Base-by-base conservation (phyloP, 2,888 invertebrate species). In the Diplolepis rosae region DNA sequence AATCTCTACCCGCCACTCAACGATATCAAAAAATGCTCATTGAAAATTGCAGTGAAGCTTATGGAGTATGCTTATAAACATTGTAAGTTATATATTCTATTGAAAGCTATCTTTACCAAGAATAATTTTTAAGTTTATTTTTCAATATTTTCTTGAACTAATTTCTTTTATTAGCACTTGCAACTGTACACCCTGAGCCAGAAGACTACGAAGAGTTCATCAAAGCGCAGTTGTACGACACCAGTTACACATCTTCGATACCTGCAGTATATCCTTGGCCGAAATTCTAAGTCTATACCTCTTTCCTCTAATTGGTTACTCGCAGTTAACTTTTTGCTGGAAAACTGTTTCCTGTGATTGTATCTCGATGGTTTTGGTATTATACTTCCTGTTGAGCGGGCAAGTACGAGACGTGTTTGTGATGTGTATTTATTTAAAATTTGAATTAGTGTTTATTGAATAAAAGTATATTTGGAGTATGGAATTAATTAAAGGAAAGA, bases 1-100 rank as follows among this genome's bases (percentile, higher is more conserved):
- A 93, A 97, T 77, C 91, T 99, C 68, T 99, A 98, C 89, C 99
- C 99, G 22, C 97, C 98, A 0, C 91, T 99, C 13, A 90, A 92
- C 48, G 91, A 92, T 74, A 97, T 99, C 79, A 93, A 95, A 81
- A 91, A 94, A 74, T 96, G 97, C 85, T 98, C 98, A 0, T 90
- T 97, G 68, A 92, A 93, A 86, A 98, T 99, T 82, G 98, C 98
- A 24, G 91, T 92, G 45, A 92, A 92, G 84, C 89, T 98, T 70
- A 93, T 95, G 65, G 93, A 96, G 69, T 94, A 95, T 87, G 95
- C 96, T 0, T 99, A 96, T 88, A 90, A 91, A 79, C 92, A 92
- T 79, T 92, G 95, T 95, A 89, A 89, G 85, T 84, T 69, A 56
- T 65, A 69, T 27, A 15, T 52, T 52, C 27, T 15, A 39, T 45